Base-by-base conservation (phyloP, 2,888 invertebrate species). In the Octonoba sinensis region DNA sequence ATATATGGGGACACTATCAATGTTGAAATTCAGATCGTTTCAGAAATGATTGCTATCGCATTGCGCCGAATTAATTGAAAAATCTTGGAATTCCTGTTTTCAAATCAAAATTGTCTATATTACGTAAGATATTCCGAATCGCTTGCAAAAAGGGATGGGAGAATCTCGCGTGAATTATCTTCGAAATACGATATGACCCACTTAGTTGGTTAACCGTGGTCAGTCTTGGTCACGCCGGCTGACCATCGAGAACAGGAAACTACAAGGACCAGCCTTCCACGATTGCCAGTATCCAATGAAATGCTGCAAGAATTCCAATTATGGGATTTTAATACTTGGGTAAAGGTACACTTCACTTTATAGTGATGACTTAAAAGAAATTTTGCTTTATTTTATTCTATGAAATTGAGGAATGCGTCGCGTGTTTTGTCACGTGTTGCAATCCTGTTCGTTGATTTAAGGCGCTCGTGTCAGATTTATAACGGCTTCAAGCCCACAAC, bases 221-320 rank as follows among this genome's bases (percentile, higher is more conserved):
- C 79, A 73, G 62, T 62, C 56, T 69, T 49, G 51, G 72, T 79
- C 66, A 72, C 72, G 66, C 62, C 49, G 49, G 24, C 16, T 73
- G 79, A 62, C 69, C 73, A 74, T 73, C 57, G 73, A 24, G 79
- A 73, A 81, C 79, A 73, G 73, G 71, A 78, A 78, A 78, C 46
- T 64, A 3, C 20, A 22, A 22, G 54, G 66, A 46, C 72, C 60
- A 36, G 46, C 67, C 73, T 56, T 69, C 62, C 51, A 15, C 24
- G 44, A 16, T 15, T 13, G 24, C 16, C 13, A 12, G 65, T 47
- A 20, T 73, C 79, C 73, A 81, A 73, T 20, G 47, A n/a, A 36
- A 60, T 56, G 27, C 46, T 3, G 18, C n/a, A 56, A 81, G 54
- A 77, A 57, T 71, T 24, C 51, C 47, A 65, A 64, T 69, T 64